Percentiles rank a stretch among this genome's conserved stretches.
Conservation (phyloP, 2,113 vertebrate genomes). For the Gymnogyps californianus region DNA sequence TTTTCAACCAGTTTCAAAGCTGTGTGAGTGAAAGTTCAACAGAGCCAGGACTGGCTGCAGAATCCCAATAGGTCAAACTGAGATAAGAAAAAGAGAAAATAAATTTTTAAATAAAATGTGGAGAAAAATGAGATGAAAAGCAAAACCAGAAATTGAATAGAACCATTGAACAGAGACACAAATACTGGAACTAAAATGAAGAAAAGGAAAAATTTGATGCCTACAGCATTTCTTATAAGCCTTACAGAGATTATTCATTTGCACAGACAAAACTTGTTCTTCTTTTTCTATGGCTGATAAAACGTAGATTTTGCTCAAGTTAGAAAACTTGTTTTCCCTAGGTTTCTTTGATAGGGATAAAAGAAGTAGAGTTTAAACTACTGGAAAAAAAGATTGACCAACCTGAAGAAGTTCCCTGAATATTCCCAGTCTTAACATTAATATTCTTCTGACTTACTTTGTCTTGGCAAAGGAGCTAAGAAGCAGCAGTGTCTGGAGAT, state of each 20-base stretch:
- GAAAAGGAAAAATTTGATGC: neutral
- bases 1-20: neutral
- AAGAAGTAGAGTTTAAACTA: neutral
- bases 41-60: neutral
- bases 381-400: neutral
- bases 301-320: neutral
- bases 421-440: neutral
- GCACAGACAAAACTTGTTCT: neutral
- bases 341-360: neutral
- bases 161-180: neutral
- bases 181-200: neutral
- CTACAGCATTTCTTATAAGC: neutral
- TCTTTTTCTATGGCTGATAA: neutral
- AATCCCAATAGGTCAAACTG: neutral
- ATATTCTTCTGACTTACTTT: constrained; percentile 15
- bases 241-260: neutral
- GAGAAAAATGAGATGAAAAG: neutral
- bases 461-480: neutral
- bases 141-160: neutral
- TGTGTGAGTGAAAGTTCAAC: neutral
- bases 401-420: neutral
- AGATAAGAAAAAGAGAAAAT: neutral
- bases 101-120: neutral
- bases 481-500: neutral
- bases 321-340: neutral